phyloP scores from a whole-genome alignment of 2,797 vertebrate species.

The Pristis pectinata region DNA sequence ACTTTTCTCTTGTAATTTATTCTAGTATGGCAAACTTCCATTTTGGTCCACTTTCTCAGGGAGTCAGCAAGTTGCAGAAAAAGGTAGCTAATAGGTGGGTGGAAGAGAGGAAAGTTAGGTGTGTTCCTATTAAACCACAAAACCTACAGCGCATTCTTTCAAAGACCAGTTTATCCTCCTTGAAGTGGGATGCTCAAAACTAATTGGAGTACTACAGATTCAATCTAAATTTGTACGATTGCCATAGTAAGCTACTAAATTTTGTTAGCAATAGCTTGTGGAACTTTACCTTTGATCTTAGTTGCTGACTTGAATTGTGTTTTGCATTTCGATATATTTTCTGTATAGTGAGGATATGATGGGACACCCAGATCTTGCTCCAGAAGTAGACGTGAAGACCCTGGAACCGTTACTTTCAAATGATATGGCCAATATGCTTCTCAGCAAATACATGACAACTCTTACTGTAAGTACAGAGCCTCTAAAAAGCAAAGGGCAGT shows the following conservation, averaged over 20 bases:
- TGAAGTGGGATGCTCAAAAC: background rate
- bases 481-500: background rate
- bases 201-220: background rate
- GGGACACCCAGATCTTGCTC: constrained; percentile 77
- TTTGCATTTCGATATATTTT: background rate
- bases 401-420: constrained; percentile 74
- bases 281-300: background rate
- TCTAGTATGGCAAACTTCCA: background rate
- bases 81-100: background rate
- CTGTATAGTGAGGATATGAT: constrained; percentile 81
- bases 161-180: background rate
- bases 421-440: constrained; percentile 74
- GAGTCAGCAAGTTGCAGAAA: background rate
- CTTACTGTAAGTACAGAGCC: constrained; percentile 71
- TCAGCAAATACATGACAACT: constrained; percentile 84
- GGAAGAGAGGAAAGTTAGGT: background rate
- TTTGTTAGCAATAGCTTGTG: background rate
- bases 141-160: background rate
- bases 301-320: background rate
- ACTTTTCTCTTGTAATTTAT: background rate
- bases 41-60: background rate
- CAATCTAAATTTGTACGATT: background rate
- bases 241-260: background rate
- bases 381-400: constrained; percentile 75
- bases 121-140: background rate